Evolutionary conservation across 2,888 invertebrate genomes (phyloP), one percentile per base, ranked within the genome.

Genomic region (Proisotoma minuta): DNA sequence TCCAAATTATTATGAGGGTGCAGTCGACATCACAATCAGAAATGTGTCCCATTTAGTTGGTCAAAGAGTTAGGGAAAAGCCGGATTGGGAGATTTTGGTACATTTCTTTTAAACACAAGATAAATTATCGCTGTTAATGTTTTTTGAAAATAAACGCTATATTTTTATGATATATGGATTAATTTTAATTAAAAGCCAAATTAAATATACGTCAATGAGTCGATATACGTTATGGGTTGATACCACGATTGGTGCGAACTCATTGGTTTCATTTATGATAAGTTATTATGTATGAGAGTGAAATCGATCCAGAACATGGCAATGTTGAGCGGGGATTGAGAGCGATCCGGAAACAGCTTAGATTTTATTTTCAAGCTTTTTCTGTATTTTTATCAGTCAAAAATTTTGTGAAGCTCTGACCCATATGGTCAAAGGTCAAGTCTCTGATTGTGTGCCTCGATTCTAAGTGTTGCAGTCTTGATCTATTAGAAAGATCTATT

Each of bases 281-380:
- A 57, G 48, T 69, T 69, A 12, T 73, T 66, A 49, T 73, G 68
- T 23, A 71, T 50, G 1, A 73, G 59, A 0, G 63, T 69, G 52
- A 70, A 73, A 43, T 73, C 73, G 8, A 70, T 72, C 70, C 70
- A 73, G 50, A 62, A 72, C 3, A 72, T 69, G 0, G 68, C 72
- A 5, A 57, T 63, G 8, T 72, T 69, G 2, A 72, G 61, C 15
- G 72, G 68, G 22, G 53, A 65, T 53, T 57, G 47, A 1, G 69
- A 69, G 1, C 69, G 57, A 28, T 73, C 71, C 15, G 62, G 57
- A 27, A 73, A 69, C 1, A 71, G 50, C n/a, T 58, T 60, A 1
- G 63, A 63, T 43, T 64, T 67, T 40, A 59, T 61, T 52, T 60
- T 56, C 71, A 72, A 71, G 26, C 72, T 73, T 43, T n/a, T 43